Evolutionary conservation across 2,888 invertebrate species (phyloP).

Genomic region (Altica lythri): DNA sequence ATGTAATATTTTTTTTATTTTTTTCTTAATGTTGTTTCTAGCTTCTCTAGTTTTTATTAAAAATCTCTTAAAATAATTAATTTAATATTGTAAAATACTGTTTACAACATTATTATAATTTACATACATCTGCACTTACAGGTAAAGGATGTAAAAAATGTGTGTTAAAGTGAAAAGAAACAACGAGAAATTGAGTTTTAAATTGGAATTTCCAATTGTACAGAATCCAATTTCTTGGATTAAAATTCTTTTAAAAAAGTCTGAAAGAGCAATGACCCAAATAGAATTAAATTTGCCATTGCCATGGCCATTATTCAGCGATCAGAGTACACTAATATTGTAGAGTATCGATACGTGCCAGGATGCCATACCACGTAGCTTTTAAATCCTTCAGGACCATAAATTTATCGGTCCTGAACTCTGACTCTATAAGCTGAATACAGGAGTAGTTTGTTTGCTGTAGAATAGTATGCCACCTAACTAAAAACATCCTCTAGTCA

Average conservation of each 20-base stretch:
- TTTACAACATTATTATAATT: no score
- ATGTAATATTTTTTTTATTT: no score
- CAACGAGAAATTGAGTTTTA: background rate
- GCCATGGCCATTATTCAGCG: conserved; percentile 29
- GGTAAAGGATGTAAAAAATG: no score
- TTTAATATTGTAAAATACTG: no score
- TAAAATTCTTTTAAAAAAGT: conserved; percentile 13
- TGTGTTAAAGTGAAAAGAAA: background rate
- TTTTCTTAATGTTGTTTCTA: no score
- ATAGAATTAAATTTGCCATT: conserved; percentile 23
- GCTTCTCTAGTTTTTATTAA: no score
- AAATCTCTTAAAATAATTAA: no score
- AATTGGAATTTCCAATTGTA: background rate
- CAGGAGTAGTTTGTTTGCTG: conserved; percentile 47
- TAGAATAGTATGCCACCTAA: conserved; percentile 39
- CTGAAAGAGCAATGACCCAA: background rate
- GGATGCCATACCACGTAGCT: conserved; percentile 32
- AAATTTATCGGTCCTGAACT: conserved; percentile 48
- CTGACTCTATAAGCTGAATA: conserved; percentile 42
- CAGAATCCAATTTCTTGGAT: background rate
- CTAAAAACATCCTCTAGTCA: no score
- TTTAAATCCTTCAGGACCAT: conserved; percentile 47
- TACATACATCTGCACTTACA: no score
- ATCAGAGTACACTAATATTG: conserved; percentile 35
- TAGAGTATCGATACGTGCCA: conserved; percentile 30